Evolutionary conservation across 1,140 invertebrate species (phyloP).

Genomic region (Calycopis cecrops): DNA sequence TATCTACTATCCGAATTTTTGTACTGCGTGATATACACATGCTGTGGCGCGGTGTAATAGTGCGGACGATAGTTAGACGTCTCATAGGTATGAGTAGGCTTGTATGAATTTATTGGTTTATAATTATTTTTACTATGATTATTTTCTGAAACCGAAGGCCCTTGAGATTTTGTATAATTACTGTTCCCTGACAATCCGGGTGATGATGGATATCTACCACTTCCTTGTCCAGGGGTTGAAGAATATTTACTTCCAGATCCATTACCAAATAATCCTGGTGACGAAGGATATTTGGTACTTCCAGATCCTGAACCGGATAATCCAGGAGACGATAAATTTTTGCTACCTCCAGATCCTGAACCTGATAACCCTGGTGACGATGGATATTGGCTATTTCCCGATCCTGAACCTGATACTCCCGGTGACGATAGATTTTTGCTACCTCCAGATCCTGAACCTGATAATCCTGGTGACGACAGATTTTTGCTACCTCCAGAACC

Average conservation of each 20-base stretch:
- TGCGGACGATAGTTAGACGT: constrained; percentile 25
- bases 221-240: constrained; percentile 10
- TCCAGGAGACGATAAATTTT: constrained; percentile 8
- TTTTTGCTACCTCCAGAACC: constrained; percentile 17
- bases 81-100: constrained; percentile 7
- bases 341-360: constrained; percentile 4
- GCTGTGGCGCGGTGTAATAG: constrained; percentile 51
- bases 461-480: constrained; percentile 11
- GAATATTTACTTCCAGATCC: constrained; percentile 18
- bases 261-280: constrained; percentile 19
- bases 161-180: constrained; percentile 12
- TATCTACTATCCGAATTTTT: constrained; percentile 56
- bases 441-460: constrained; percentile 14
- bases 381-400: neutral
- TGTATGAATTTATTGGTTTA: constrained; percentile 9
- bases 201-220: constrained; percentile 16
- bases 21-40: constrained; percentile 56
- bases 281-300: constrained; percentile 15
- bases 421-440: constrained; percentile 15
- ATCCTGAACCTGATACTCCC: constrained; percentile 14
- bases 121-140: constrained; percentile 25
- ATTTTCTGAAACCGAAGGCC: constrained; percentile 18
- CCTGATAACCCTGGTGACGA: constrained; percentile 15
- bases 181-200: constrained; percentile 9
- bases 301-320: constrained; percentile 5